Conservation (phyloP, 2,113 vertebrate genomes). For the Rhinoderma darwinii region DNA sequence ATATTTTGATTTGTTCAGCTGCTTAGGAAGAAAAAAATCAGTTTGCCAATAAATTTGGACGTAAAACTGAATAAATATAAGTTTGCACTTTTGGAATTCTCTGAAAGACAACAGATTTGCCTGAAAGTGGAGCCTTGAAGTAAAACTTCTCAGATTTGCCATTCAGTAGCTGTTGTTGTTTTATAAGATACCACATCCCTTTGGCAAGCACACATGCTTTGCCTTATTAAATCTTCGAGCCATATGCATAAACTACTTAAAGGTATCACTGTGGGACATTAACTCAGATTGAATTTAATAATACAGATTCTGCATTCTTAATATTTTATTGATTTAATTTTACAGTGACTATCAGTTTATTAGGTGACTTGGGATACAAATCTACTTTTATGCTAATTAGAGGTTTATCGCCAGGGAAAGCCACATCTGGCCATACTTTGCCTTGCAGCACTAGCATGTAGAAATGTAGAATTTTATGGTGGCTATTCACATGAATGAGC, state of each 20-base stretch:
- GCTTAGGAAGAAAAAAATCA: background rate
- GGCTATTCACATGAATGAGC: too few relatives aligned
- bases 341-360: background rate
- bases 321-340: slow-evolving; percentile 7
- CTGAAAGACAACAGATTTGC: background rate
- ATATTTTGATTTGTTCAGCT: slow-evolving; percentile 1
- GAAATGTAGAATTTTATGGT: too few relatives aligned
- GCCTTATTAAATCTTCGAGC: slow-evolving; percentile 4
- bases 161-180: slow-evolving; percentile 7
- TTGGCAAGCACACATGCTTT: background rate
- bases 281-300: slow-evolving; percentile 3
- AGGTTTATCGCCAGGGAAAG: too few relatives aligned
- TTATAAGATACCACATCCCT: background rate
- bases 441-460: too few relatives aligned
- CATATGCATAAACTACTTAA: slow-evolving; percentile 34
- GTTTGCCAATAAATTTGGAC: background rate
- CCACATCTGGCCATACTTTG: too few relatives aligned
- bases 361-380: background rate
- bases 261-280: slow-evolving; percentile 30
- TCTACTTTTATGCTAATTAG: slow-evolving; percentile 7
- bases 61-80: background rate
- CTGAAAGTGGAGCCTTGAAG: background rate
- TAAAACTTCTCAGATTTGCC: background rate
- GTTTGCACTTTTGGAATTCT: background rate
- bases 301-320: background rate